Percentiles rank a stretch among this genome's conserved stretches.
Evolutionary conservation across 1,140 invertebrate species (phyloP).

Genomic region (Leptinotarsa lineolata): DNA sequence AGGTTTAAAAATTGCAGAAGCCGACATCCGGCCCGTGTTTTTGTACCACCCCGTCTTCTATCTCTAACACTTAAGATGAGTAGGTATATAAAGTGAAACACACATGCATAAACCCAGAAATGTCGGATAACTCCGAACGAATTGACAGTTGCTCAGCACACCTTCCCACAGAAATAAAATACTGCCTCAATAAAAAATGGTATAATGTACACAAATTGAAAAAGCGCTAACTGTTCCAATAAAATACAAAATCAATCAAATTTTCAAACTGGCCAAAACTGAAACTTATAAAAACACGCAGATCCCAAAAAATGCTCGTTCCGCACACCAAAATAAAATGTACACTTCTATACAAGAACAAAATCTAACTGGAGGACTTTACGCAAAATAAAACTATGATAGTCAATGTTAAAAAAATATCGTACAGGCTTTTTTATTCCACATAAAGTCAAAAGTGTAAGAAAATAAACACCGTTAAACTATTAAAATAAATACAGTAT

Average conservation of each 20-base stretch:
- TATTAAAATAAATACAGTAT: slow-evolving; percentile 38
- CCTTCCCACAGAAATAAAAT: slow-evolving; percentile 26
- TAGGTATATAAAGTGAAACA: no score
- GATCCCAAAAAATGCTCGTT: slow-evolving; percentile 1
- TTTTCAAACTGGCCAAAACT: slow-evolving; percentile 21
- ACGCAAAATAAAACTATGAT: slow-evolving; percentile 22
- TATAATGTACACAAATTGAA: slow-evolving; percentile 29
- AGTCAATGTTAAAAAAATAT: slow-evolving; percentile 35
- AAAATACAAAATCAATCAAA: slow-evolving; percentile 20
- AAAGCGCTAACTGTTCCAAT: slow-evolving; percentile 15
- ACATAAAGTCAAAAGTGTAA: slow-evolving; percentile 36
- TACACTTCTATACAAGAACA: background rate
- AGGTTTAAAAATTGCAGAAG: no score
- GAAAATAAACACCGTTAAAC: slow-evolving; percentile 17
- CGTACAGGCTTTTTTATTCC: slow-evolving; percentile 34
- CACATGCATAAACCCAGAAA: no score
- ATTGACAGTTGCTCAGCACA: background rate
- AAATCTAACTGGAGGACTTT: slow-evolving; percentile 14
- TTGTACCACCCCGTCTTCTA: no score
- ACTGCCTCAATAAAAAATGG: slow-evolving; percentile 24
- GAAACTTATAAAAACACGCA: slow-evolving; percentile 7
- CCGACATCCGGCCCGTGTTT: no score
- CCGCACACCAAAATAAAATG: background rate
- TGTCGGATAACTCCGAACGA: no score
- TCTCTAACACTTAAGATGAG: no score